Percentiles rank a stretch among this genome's conserved stretches.
phyloP scores from a whole-genome alignment of 2,888 invertebrate genomes.

The Drosophila austrosaltans region DNA sequence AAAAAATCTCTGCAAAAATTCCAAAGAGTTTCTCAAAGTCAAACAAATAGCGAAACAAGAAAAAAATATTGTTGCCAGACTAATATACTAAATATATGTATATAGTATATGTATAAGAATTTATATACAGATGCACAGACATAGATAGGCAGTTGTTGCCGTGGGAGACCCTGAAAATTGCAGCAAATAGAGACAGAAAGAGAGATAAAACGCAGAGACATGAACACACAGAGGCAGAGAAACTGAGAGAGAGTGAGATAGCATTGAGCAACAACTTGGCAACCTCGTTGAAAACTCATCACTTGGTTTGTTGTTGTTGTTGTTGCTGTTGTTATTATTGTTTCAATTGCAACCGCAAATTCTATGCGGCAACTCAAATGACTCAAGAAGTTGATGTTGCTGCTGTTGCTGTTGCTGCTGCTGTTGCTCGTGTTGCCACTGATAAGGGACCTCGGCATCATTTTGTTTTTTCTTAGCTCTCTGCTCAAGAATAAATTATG shows the following conservation, averaged over 20 bases:
- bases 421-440: conserved; percentile 14
- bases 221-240: conserved; percentile 19
- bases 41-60: conserved; percentile 13
- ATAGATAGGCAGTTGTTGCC: conserved; percentile 36
- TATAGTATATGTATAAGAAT: no score
- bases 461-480: conserved; percentile 25
- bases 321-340: conserved; percentile 24
- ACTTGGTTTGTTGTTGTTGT: conserved; percentile 41
- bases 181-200: conserved; percentile 36
- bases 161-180: conserved; percentile 65
- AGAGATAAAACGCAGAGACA: conserved; percentile 11
- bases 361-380: conserved; percentile 69
- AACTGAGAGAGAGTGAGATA: conserved; percentile 48
- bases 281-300: conserved; percentile 62
- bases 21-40: conserved; percentile 71
- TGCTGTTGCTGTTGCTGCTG: neutral
- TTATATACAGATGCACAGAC: conserved; percentile 61
- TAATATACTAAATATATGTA: conserved; percentile 41
- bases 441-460: conserved; percentile 33
- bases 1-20: conserved; percentile 32
- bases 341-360: conserved; percentile 75
- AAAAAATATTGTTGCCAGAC: conserved; percentile 1
- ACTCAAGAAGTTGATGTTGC: conserved; percentile 49
- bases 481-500: conserved; percentile 61
- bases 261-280: conserved; percentile 56